These are phyloP conservation scores for Odobenus rosmarus DNA, from an alignment of 2,113 vertebrate genomes.

Conservation along the genomic window DNA sequence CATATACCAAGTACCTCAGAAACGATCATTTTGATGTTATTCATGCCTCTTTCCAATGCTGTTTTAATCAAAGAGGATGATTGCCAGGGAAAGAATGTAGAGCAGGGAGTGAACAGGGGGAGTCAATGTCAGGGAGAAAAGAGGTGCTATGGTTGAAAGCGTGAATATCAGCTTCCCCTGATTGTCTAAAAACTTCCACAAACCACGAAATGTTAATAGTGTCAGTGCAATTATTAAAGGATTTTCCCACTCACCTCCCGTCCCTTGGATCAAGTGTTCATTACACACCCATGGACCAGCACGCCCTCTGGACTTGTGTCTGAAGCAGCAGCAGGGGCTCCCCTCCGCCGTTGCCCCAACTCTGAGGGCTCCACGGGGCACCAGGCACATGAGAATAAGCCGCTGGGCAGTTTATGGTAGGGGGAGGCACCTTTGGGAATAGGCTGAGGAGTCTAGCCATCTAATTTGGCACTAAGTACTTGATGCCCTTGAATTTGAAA, in stretches of 20 bases:
- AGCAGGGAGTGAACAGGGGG: background rate
- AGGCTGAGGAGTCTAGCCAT: background rate
- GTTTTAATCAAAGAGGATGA: background rate
- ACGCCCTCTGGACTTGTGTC: background rate
- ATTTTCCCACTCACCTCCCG: background rate
- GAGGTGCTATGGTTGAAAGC: background rate
- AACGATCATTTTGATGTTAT: background rate
- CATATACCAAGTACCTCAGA: background rate
- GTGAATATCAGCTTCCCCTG: background rate
- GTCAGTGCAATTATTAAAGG: background rate
- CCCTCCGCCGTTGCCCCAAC: no score
- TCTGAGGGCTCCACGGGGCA: background rate
- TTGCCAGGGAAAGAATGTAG: background rate
- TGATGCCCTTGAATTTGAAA: background rate
- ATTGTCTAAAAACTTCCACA: background rate
- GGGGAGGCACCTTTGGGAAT: background rate
- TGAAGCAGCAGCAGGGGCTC: background rate
- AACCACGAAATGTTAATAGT: background rate
- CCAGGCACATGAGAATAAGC: background rate
- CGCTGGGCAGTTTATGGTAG: background rate
- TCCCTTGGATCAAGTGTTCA: background rate
- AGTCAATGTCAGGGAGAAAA: fast-evolving
- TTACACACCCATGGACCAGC: background rate
- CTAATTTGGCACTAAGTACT: background rate
- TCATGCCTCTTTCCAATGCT: background rate